Base-by-base conservation (phyloP, 2,888 invertebrate species). In the Tupiocoris notatus region DNA sequence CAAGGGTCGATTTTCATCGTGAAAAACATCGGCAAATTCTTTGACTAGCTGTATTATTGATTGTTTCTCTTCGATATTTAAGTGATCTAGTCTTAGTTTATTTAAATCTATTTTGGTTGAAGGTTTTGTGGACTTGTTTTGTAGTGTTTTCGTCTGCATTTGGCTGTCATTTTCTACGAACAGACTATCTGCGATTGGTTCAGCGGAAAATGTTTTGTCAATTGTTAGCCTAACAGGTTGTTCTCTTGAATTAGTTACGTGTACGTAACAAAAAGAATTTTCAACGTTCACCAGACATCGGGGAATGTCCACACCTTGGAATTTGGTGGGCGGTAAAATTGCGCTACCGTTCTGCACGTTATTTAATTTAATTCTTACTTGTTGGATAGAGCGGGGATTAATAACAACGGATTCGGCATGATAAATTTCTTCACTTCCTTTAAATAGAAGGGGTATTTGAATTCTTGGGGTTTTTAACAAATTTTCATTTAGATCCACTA, bases 341-440 rank as follows among this genome's bases (percentile, higher is more conserved):
- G 73, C 73, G 22, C 62, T 56, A 12, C 73, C 73, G 56, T 73
- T 73, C 25, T 73, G 22, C 17, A 9, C 17, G 22, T 73, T 73
- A 17, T 20, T 22, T 23, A 61, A 9, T 25, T 12, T 18, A 9
- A 73, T 17, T 39, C 24, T 21, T 12, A 61, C 20, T 62, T 59
- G 39, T 62, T 73, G 58, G 12, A 57, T 24, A 9, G 70, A 57
- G 16, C 24, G 1, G 12, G 58, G 23, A 6, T 59, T 20, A 22
- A 56, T 70, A 18, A 58, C 12, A 23, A 22, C 16, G 1, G 17
- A 59, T 21, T 21, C 2, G 12, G 20, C 20, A 16, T 58, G 21
- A n/a, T n/a, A n/a, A n/a, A n/a, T n/a, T 17, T 21, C 3, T 7
- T 70, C 64, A 16, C 9, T 24, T 9, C 9, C 61, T 3, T n/a